Conservation (phyloP, 2,888 invertebrate species). For the Mythimna albipuncta region DNA sequence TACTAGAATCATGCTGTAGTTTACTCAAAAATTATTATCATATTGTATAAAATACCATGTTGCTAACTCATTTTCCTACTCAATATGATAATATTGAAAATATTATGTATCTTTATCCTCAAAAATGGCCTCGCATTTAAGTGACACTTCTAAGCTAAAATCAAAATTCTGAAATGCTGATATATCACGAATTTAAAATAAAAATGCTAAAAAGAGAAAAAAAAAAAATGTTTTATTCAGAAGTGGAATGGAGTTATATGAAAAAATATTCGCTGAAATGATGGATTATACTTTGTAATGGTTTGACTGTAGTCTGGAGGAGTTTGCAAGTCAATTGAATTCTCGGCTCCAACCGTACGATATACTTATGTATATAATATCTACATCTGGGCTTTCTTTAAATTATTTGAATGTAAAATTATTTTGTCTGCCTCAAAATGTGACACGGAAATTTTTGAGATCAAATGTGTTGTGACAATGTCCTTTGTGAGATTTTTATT, state of each 20-base stretch:
- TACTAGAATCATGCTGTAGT: neutral
- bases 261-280: slow-evolving; percentile 36
- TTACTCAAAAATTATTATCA: slow-evolving; percentile 1
- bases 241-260: slow-evolving; percentile 2
- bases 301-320: slow-evolving; percentile 30
- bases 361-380: slow-evolving; percentile 17
- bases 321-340: slow-evolving; percentile 62
- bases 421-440: slow-evolving; percentile 46
- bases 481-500: neutral
- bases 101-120: slow-evolving; percentile 4
- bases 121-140: slow-evolving; percentile 9
- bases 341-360: slow-evolving; percentile 28
- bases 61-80: slow-evolving; percentile 26
- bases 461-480: neutral
- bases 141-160: slow-evolving; percentile 25
- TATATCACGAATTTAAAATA: slow-evolving; percentile 23
- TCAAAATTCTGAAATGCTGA: slow-evolving; percentile 20
- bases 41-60: slow-evolving; percentile 10
- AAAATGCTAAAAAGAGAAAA: slow-evolving; percentile 21
- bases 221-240: slow-evolving; percentile 52
- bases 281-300: slow-evolving; percentile 60
- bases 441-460: slow-evolving; percentile 30
- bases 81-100: slow-evolving; percentile 17
- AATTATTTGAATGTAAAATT: slow-evolving; percentile 71
- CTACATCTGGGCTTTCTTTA: slow-evolving; percentile 37